phyloP scores from a whole-genome alignment of 2,797 vertebrate species.

The Poliocrania exsul region DNA sequence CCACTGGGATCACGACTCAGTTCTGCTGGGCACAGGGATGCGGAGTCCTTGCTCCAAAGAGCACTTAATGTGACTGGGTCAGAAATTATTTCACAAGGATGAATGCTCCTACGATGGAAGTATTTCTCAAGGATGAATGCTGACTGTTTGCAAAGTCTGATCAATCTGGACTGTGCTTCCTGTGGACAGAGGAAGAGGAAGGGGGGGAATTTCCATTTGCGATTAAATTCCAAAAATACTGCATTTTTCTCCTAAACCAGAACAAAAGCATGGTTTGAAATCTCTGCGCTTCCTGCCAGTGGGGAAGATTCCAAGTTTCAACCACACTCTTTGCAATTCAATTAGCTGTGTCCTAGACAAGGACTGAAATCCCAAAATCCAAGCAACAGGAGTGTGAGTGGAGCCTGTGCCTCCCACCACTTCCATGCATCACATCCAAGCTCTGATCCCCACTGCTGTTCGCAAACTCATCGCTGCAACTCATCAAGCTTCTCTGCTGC shows the following conservation, averaged over 20 bases:
- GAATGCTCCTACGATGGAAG: neutral
- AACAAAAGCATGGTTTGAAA: slow-evolving; percentile 42
- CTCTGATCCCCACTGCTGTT: accelerated
- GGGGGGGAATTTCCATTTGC: slow-evolving; percentile 5
- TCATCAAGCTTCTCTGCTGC: neutral
- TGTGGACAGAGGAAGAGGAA: neutral
- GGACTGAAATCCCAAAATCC: neutral
- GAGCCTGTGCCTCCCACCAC: neutral
- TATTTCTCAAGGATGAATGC: neutral
- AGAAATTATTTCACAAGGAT: slow-evolving; percentile 13
- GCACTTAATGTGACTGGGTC: neutral
- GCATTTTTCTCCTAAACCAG: neutral
- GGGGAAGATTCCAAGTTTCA: slow-evolving; percentile 40
- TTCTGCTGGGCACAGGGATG: neutral
- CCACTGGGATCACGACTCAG: accelerated
- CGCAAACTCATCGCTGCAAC: neutral
- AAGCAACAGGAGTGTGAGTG: accelerated
- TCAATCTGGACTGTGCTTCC: neutral
- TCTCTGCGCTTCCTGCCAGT: slow-evolving; percentile 18
- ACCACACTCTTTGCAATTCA: slow-evolving; percentile 31
- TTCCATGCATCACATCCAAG: accelerated
- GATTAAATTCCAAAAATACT: neutral
- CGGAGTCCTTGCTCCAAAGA: neutral
- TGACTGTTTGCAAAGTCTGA: neutral
- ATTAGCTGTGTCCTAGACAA: neutral